A percentile compares a stretch with the other conserved stretches of the same genome.
These are phyloP conservation scores for Margarornis squamiger DNA, from an alignment of 2,797 vertebrate genomes.

Conservation along the genomic window DNA sequence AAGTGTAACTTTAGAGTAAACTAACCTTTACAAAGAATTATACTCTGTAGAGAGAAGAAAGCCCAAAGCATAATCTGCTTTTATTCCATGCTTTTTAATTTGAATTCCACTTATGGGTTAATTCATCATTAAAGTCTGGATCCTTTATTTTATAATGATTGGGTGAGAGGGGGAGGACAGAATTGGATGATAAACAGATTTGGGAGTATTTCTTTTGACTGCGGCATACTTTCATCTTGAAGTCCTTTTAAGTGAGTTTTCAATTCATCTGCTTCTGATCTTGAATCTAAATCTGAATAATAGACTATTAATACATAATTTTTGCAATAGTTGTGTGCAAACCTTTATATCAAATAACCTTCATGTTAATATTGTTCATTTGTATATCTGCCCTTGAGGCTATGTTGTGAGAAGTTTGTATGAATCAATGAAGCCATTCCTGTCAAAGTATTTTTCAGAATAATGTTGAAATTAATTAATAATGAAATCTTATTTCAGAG, in stretches of 20 bases:
- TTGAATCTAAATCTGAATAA: neutral
- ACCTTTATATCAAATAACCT: neutral
- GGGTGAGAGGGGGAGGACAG: accelerated
- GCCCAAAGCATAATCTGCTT: neutral
- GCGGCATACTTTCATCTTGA: neutral
- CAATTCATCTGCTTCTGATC: neutral
- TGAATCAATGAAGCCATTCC: neutral
- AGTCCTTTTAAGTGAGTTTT: neutral
- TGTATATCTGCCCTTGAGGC: neutral
- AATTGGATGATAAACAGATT: neutral
- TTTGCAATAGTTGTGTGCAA: neutral
- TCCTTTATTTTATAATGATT: neutral
- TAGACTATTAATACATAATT: neutral
- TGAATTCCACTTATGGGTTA: neutral
- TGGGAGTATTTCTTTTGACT: neutral
- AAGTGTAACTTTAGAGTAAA: neutral
- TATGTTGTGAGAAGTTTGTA: neutral
- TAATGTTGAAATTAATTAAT: neutral
- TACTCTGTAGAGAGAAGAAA: neutral
- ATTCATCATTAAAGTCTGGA: neutral
- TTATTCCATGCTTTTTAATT: neutral
- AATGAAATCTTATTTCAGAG: neutral
- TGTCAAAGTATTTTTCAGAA: neutral
- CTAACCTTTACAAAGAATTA: neutral
- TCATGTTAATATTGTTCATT: neutral